Percentiles rank a stretch among this genome's conserved stretches.
phyloP scores from a whole-genome alignment of 1,140 invertebrate species.

The Cherax quadricarinatus region DNA sequence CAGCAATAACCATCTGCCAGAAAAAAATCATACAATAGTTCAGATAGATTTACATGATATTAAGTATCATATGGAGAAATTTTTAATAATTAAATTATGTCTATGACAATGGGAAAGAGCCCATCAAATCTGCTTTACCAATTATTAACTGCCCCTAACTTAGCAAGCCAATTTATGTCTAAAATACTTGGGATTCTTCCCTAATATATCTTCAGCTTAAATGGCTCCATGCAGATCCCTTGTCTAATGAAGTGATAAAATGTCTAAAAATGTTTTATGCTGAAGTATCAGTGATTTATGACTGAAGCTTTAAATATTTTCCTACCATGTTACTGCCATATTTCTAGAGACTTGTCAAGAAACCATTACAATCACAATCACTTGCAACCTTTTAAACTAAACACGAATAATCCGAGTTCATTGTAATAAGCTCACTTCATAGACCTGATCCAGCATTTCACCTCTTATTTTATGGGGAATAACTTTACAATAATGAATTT shows the following conservation, averaged over 20 bases:
- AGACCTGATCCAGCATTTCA: conserved; percentile 56
- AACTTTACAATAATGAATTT: conserved; percentile 61
- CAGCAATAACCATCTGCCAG: not conserved
- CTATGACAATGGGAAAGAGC: not conserved
- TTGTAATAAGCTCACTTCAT: conserved; percentile 28
- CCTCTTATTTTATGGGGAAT: conserved; percentile 58
- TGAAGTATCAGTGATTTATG: not conserved
- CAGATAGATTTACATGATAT: not conserved
- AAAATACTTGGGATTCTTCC: not conserved
- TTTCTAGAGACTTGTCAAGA: not conserved
- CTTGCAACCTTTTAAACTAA: not conserved
- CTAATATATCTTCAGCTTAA: not conserved
- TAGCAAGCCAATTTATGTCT: not conserved
- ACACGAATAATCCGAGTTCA: conserved; percentile 36
- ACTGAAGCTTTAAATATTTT: not conserved
- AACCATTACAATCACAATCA: not conserved
- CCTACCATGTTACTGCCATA: not conserved
- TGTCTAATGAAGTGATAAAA: conserved; percentile 6
- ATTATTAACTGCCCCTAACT: not conserved
- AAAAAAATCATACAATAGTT: not conserved
- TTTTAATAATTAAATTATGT: not conserved
- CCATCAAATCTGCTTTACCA: not conserved
- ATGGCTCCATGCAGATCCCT: not conserved
- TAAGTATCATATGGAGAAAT: not conserved
- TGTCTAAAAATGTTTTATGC: not conserved